Conservation (phyloP, 2,888 invertebrate species). For the Autographa pulchrina region DNA sequence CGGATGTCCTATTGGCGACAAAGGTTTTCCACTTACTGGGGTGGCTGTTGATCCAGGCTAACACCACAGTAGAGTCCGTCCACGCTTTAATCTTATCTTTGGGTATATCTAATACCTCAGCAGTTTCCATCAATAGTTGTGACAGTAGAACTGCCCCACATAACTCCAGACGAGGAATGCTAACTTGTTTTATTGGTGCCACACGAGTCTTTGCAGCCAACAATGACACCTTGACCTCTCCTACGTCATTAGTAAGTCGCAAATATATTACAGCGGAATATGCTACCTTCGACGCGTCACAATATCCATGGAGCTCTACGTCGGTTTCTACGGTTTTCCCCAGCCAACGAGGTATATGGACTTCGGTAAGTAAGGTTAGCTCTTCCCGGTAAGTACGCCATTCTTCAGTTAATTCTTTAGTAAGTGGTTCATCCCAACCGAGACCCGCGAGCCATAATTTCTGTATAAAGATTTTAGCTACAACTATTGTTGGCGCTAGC, state of each 20-base stretch:
- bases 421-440: constrained; percentile 53
- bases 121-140: too few species aligned
- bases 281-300: neutral
- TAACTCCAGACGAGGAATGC: too few species aligned
- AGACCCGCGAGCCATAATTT: too few species aligned
- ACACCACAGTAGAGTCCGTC: neutral
- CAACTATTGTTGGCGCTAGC: constrained; percentile 22
- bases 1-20: neutral
- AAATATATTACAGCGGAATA: neutral
- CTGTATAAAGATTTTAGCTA: too few species aligned
- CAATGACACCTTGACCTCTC: neutral
- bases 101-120: neutral
- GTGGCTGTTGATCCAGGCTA: neutral
- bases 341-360: neutral
- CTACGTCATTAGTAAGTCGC: neutral
- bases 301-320: neutral
- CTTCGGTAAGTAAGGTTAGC: neutral
- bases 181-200: neutral
- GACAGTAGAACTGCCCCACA: too few species aligned
- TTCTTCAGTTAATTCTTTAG: neutral
- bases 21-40: neutral
- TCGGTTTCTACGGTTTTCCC: neutral
- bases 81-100: neutral
- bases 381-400: neutral
- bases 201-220: neutral